Evolutionary conservation across 2,113 vertebrate species (phyloP).

Genomic region (Crotophaga sulcirostris): DNA sequence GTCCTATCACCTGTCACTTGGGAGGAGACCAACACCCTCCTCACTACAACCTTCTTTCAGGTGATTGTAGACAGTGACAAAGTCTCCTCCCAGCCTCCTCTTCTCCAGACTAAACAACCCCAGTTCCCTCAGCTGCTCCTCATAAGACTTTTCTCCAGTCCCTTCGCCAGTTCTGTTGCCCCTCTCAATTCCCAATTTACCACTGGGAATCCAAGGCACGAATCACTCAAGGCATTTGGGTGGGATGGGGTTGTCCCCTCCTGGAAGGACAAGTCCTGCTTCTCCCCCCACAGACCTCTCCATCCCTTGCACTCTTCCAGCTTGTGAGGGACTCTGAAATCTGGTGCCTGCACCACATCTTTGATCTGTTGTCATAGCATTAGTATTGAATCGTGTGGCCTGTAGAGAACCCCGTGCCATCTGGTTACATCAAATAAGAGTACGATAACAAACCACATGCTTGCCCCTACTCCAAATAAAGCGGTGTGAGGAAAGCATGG

Average conservation of each 20-base stretch:
- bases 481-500: rapidly evolving
- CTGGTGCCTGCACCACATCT: background rate
- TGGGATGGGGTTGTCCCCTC: background rate
- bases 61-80: too few species aligned
- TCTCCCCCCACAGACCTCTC: too few species aligned
- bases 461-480: background rate
- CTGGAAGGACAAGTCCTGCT: background rate
- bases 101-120: too few species aligned
- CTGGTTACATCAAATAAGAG: background rate
- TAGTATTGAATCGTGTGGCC: background rate
- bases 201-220: background rate
- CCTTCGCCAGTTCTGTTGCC: too few species aligned
- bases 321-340: background rate
- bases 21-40: too few species aligned
- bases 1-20: too few species aligned
- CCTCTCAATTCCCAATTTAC: background rate
- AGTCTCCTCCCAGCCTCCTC: too few species aligned
- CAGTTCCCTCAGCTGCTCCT: too few species aligned
- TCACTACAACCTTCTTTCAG: too few species aligned
- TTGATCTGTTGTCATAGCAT: background rate
- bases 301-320: background rate
- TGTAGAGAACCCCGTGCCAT: background rate
- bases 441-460: background rate
- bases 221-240: background rate
- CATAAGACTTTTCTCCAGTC: too few species aligned